phyloP scores from a whole-genome alignment of 1,140 invertebrate species.

The Heliconius hewitsoni region DNA sequence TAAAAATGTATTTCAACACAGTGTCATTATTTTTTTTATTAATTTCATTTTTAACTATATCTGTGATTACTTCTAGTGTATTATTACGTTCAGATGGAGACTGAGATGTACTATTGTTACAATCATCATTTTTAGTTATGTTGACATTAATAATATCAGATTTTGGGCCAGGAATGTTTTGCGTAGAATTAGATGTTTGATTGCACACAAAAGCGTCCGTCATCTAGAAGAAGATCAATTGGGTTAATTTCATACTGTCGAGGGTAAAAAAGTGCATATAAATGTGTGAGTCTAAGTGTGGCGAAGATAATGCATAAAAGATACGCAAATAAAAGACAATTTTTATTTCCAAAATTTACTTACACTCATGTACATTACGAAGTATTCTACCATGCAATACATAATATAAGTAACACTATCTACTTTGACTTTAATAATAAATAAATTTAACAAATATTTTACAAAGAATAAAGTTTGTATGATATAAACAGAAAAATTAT shows the following conservation, averaged over 20 bases:
- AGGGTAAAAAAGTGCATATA: neutral
- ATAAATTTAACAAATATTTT: conserved; percentile 42
- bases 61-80: neutral
- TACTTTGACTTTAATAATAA: conserved; percentile 41
- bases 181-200: conserved; percentile 9
- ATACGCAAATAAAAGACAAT: neutral
- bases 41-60: neutral
- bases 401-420: conserved; percentile 28
- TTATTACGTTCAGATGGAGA: neutral
- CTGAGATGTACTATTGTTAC: neutral
- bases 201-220: conserved; percentile 40
- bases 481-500: conserved; percentile 6
- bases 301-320: neutral
- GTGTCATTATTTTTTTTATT: conserved; percentile 16
- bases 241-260: neutral
- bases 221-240: conserved; percentile 39
- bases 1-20: conserved; percentile 28
- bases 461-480: conserved; percentile 29
- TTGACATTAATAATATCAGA: neutral
- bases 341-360: conserved; percentile 12
- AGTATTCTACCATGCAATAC: conserved; percentile 26
- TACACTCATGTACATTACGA: conserved; percentile 35
- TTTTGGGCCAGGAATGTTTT: neutral
- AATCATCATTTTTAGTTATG: neutral
- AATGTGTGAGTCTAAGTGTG: neutral